phyloP scores from a whole-genome alignment of 1,140 invertebrate genomes.

The Tribolium castaneum region DNA sequence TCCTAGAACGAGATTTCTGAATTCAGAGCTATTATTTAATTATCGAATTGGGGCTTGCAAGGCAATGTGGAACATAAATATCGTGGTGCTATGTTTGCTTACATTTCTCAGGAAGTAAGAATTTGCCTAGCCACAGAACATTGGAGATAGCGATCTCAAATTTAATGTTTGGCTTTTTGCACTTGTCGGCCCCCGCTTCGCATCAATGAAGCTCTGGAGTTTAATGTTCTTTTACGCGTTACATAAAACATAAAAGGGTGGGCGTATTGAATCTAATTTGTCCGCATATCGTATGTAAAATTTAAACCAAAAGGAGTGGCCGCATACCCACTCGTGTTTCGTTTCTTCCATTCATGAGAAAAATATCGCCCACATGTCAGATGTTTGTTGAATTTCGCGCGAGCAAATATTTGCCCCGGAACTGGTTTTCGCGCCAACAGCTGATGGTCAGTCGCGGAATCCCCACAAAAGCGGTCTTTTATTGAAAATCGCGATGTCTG shows the following conservation, averaged over 20 bases:
- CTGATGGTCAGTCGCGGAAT: constrained; percentile 27
- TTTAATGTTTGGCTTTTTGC: neutral
- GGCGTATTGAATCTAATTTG: constrained; percentile 23
- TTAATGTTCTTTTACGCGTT: neutral
- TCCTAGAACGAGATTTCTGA: neutral
- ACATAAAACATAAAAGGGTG: constrained; percentile 28
- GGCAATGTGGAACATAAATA: neutral
- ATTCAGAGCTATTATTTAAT: neutral
- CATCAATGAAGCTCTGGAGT: constrained; percentile 18
- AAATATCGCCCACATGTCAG: neutral
- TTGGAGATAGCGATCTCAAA: neutral
- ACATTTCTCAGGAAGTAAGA: neutral
- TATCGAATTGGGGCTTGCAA: neutral
- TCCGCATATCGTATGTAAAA: constrained; percentile 8
- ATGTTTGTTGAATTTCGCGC: neutral
- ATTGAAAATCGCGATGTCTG: constrained; percentile 10
- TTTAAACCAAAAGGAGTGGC: neutral
- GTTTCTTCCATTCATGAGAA: constrained; percentile 10
- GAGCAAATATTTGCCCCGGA: constrained; percentile 1
- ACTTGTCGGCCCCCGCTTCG: neutral
- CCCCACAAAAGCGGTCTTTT: constrained; percentile 10
- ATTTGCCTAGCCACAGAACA: neutral
- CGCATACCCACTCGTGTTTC: neutral
- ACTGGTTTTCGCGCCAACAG: constrained; percentile 4
- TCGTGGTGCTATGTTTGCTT: neutral